Evolutionary conservation across 2,797 vertebrate species (phyloP), one percentile per base, ranked within the genome.

Genomic region (Phoebastria nigripes): DNA sequence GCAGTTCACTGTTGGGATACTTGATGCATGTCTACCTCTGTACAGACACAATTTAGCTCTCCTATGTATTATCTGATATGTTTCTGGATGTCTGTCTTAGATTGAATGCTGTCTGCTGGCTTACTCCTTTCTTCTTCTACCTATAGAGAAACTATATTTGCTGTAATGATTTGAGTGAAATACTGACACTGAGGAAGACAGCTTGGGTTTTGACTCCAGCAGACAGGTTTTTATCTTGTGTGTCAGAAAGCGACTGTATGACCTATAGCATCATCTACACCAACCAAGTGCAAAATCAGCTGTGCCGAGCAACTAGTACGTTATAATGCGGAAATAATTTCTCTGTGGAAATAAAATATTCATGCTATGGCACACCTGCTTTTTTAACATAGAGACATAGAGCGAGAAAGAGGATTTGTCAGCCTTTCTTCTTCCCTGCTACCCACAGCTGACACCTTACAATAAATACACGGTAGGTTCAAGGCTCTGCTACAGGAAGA

Each of bases 211-310:
- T 83, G 84, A 65, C 65, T 95, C 65, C 61, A 71, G 82, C 74
- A 69, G 74, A 8, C 59, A 51, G 71, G 76, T 46, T 89, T 96
- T 91, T 85, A 86, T 92, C 89, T 62, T 11, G 52, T 4, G 8
- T 51, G 82, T 95, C 93, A 90, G 93, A 41, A 93, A 69, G 72
- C 4, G 15, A 18, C 82, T 59, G n/a, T 44, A 10, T 39, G 90
- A 90, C 94, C 90, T 69, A 81, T 67, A 85, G 88, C 93, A 78
- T 84, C 90, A 78, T 70, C 86, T 88, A 13, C 77, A 76, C 3
- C 82, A 94, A 62, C 74, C 90, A 35, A 90, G 80, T 93, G 93
- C 93, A 88, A 92, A 90, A 95, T 93, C 93, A 73, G 56, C 89
- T 58, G 81, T 63, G 58, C 28, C 8, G 18, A 89, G 86, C 81